These are phyloP conservation scores for Crotalus horridus DNA, from an alignment of 2,113 vertebrate species.

Conservation along the genomic window DNA sequence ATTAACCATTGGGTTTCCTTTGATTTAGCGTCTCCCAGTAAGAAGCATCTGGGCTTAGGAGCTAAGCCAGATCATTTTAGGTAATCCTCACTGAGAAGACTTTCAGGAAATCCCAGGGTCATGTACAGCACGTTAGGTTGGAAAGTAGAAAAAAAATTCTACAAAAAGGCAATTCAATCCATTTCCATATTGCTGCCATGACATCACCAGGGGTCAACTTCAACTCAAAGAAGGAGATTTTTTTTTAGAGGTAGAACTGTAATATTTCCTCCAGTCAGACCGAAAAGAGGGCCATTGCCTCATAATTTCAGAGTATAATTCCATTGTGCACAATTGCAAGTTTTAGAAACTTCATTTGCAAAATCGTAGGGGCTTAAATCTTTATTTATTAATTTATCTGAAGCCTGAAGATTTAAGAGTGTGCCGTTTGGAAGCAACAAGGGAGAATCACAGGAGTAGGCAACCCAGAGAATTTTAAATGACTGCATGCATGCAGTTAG, in stretches of 20 bases:
- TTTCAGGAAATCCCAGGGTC: neutral
- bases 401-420: neutral
- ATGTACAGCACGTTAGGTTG: neutral
- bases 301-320: neutral
- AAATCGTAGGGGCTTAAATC: neutral
- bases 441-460: constrained; percentile 12
- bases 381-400: neutral
- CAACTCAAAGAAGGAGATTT: neutral
- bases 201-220: neutral
- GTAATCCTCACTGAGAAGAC: neutral
- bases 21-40: neutral
- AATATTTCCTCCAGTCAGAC: neutral
- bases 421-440: constrained; percentile 6
- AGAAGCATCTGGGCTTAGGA: neutral
- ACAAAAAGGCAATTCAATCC: neutral
- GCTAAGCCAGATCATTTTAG: neutral
- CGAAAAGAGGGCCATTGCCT: too few species aligned
- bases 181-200: neutral
- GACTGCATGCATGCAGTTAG: constrained; percentile 17
- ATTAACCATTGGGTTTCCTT: neutral
- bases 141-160: neutral
- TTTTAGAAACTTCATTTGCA: neutral
- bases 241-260: neutral
- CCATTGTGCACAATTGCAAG: neutral
- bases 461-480: constrained; percentile 18